Conservation (phyloP, 2,888 invertebrate genomes). For the Rutpela maculata region DNA sequence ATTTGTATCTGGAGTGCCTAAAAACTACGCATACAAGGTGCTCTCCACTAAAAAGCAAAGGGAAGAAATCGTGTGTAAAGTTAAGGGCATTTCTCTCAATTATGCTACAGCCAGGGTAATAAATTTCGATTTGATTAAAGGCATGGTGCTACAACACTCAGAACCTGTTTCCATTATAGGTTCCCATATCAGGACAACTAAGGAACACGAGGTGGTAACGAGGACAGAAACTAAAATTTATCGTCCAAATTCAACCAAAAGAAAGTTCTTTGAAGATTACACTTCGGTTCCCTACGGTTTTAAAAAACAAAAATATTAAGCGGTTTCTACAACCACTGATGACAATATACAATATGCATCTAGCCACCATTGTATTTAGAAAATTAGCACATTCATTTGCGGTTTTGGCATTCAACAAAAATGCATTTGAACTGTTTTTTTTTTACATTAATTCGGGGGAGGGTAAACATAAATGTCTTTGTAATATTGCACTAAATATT, state of each 20-base stretch:
- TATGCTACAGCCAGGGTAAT: constrained; percentile 29
- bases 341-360: too few relatives aligned
- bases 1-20: constrained; percentile 68
- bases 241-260: neutral
- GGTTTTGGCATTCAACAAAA: too few relatives aligned
- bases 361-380: too few relatives aligned
- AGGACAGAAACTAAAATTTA: neutral
- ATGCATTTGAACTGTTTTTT: too few relatives aligned
- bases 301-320: too few relatives aligned
- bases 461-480: too few relatives aligned
- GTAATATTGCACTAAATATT: too few relatives aligned
- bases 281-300: neutral
- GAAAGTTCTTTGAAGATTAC: neutral
- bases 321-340: too few relatives aligned
- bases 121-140: constrained; percentile 35
- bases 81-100: constrained; percentile 35
- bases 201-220: neutral
- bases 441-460: too few relatives aligned
- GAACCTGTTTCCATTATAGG: neutral
- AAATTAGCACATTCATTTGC: too few relatives aligned
- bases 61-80: constrained; percentile 27
- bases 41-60: neutral
- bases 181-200: neutral
- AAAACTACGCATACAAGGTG: constrained; percentile 66
- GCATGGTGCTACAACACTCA: constrained; percentile 21